Evolutionary conservation across 1,140 invertebrate species (phyloP), one percentile per base, ranked within the genome.

Genomic region (Listronotus oregonensis): DNA sequence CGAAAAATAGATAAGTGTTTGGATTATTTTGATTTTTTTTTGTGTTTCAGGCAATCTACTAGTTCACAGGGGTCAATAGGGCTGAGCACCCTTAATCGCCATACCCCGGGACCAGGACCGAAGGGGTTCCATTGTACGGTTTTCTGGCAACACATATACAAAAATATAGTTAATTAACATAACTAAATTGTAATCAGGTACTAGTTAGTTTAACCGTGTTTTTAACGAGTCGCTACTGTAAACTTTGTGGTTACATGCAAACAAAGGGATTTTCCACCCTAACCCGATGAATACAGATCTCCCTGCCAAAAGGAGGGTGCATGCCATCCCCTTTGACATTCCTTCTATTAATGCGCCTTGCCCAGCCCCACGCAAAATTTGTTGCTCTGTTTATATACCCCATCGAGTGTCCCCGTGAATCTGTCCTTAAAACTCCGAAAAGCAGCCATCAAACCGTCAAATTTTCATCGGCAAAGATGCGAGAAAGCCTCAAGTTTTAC

Each of bases 291-390:
- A 54, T 54, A 54, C 58, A 58, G 54, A 56, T 56, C 54, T 43
- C 56, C 42, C 32, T 12, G 39, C 4, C 27, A 15, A 14, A 37
- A 40, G 43, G 15, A 43, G 50, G 43, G 56, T 58, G 56, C 56
- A 58, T 52, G 46, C 56, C 49, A 44, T 54, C 59, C 50, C 59
- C 42, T 62, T 62, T 62, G 59, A 62, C 59, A 62, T 62, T 62
- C 50, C 59, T 62, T 62, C 17, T 62, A 62, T 62, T 62, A 54
- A 62, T 62, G 55, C 15, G 59, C 50, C 27, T 21, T 60, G 34
- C 46, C 58, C 58, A 50, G 18, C 37, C 59, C 50, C 50, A 39
- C 50, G 15, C 32, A 49, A 49, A 62, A 62, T 62, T 52, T 54
- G 59, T 62, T 54, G 59, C 50, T 54, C 39, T 42, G 59, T 62